Conservation (phyloP, 2,888 invertebrate species). For the Eristalis arbustorum region DNA sequence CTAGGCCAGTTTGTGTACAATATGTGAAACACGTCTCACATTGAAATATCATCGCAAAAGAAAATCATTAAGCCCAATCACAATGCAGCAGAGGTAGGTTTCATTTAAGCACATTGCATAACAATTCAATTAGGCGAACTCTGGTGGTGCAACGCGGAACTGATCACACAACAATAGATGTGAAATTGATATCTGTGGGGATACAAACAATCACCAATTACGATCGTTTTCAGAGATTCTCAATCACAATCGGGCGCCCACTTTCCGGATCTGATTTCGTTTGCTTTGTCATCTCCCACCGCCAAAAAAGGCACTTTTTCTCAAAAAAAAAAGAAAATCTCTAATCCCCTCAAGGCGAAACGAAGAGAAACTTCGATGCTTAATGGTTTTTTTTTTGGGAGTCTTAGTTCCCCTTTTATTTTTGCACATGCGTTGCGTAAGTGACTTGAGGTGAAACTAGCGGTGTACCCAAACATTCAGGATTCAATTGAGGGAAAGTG, state of each 20-base stretch:
- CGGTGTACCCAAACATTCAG: conserved; percentile 16
- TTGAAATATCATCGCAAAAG: conserved; percentile 44
- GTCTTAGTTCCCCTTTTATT: not conserved
- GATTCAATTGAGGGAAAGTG: conserved; percentile 44
- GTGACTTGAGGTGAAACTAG: conserved; percentile 33
- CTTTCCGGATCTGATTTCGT: conserved; percentile 5
- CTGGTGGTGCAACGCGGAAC: conserved; percentile 29
- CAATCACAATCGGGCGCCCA: conserved; percentile 5
- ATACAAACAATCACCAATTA: not conserved
- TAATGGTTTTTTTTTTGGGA: not conserved
- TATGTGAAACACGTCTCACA: conserved; percentile 59
- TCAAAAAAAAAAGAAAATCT: conserved; percentile 11
- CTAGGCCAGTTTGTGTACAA: conserved; percentile 23
- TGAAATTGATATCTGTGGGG: conserved; percentile 24
- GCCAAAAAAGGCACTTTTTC: conserved; percentile 12
- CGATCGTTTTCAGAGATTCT: not conserved
- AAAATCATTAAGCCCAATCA: conserved; percentile 44
- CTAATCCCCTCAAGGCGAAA: conserved; percentile 1
- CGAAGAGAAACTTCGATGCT: conserved; percentile 31
- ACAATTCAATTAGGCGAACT: conserved; percentile 7
- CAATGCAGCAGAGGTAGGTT: conserved; percentile 42
- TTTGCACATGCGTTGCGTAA: conserved; percentile 8
- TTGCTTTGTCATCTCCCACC: conserved; percentile 4
- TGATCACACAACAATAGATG: conserved; percentile 31
- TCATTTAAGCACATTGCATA: conserved; percentile 34